These are phyloP conservation scores for Anoplophora glabripennis DNA, from an alignment of 1,140 invertebrate genomes.

Conservation along the genomic window DNA sequence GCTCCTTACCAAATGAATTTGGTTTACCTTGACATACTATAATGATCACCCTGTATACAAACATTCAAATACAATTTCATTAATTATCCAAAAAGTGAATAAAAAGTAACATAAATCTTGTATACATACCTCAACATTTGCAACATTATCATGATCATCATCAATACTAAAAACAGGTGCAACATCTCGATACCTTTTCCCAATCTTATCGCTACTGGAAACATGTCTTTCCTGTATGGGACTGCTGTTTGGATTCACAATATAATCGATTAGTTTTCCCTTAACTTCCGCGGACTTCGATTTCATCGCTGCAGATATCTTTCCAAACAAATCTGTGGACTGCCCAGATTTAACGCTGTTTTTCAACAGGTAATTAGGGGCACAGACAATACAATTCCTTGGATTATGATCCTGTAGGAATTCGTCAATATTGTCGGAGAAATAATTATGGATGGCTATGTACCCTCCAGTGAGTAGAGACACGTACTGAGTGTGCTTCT, in stretches of 20 bases:
- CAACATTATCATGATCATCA: constrained; percentile 77
- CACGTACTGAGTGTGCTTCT: constrained; percentile 90
- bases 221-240: constrained; percentile 69
- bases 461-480: constrained; percentile 92
- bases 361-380: constrained; percentile 51
- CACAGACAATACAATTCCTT: constrained; percentile 77
- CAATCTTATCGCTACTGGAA: constrained; percentile 73
- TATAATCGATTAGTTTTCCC: constrained; percentile 90
- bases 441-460: constrained; percentile 81
- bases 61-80: no score
- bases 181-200: constrained; percentile 86
- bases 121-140: constrained; percentile 41
- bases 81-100: no score
- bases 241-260: constrained; percentile 67
- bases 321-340: constrained; percentile 67
- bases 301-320: constrained; percentile 77
- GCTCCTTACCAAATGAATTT: no score
- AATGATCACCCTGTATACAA: no score
- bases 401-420: constrained; percentile 80
- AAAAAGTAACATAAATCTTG: background rate
- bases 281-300: constrained; percentile 90
- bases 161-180: constrained; percentile 94
- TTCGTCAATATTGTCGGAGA: constrained; percentile 74
- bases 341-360: constrained; percentile 50
- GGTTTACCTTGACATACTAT: no score